Base-by-base conservation (phyloP, 2,888 invertebrate species). In the Phragmatobia fuliginosa region DNA sequence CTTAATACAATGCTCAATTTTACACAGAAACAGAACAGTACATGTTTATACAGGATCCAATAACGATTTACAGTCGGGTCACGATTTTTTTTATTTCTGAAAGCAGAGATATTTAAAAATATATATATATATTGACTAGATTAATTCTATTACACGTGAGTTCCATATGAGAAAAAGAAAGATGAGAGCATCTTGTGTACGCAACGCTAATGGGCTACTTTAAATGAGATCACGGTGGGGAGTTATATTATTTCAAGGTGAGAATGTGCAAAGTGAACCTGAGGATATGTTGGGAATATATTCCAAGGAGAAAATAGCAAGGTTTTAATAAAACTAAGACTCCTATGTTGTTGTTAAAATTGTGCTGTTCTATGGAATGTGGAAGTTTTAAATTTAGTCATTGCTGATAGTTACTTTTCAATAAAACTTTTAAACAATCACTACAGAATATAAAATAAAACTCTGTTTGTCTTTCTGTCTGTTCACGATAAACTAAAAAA, bases 151-250 rank as follows among this genome's bases (percentile, higher is more conserved):
- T 63, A 58, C 63, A 33, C 49, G 64, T 68, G 64, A 64, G 64
- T 64, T 36, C 28, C 61, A 21, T 5, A 6, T 14, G 7, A 41
- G 32, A 45, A 31, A 49, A 60, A 36, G 70, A 70, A 82, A 82
- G 73, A 76, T 78, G 78, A 76, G 74, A 75, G 66, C 75, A 64
- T 80, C 82, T 82, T 80, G 78, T 80, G 72, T 75, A 73, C 66
- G 70, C 70, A 77, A 79, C 66, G 73, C 71, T 83, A 79, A 83
- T 77, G 74, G 65, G 71, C 72, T 75, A 81, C 83, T 82, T 81
- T 72, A 69, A 77, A 76, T 61, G 62, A 63, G 72, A 72, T 75
- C 62, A 62, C 64, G 41, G 61, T 45, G 38, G 71, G 67, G 28
- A 62, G 69, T 38, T 61, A 36, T 33, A 59, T 68, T 64, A 41